Evolutionary conservation across 2,797 vertebrate species (phyloP).

Genomic region (Chaenodraco wilsoni): DNA sequence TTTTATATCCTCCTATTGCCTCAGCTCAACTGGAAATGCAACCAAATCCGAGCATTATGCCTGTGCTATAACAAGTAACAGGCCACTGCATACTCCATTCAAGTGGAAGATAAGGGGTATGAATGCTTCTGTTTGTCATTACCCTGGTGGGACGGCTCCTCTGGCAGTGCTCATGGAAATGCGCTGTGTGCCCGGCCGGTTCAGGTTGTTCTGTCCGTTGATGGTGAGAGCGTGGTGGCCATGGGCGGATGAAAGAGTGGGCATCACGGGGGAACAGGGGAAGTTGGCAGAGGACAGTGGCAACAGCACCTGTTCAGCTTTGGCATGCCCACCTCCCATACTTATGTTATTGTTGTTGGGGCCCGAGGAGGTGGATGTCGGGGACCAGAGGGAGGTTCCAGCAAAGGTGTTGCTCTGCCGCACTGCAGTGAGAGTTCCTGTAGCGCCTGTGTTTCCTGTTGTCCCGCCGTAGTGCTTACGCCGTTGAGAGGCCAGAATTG

Average conservation of each 20-base stretch:
- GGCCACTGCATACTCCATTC: constrained; percentile 16
- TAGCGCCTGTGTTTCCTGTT: constrained; percentile 41
- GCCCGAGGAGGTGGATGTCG: constrained; percentile 74
- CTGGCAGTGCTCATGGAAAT: constrained; percentile 84
- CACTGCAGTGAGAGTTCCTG: constrained; percentile 77
- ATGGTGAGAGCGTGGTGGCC: constrained; percentile 83
- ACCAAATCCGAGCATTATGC: constrained; percentile 32
- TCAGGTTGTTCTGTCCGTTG: constrained; percentile 95
- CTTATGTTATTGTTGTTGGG: constrained; percentile 81
- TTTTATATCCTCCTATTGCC: constrained; percentile 41
- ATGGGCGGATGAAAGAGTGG: constrained; percentile 74
- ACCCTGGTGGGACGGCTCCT: constrained; percentile 92
- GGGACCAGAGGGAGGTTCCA: constrained; percentile 87
- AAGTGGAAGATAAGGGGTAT: constrained; percentile 26
- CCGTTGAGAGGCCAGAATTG: constrained; percentile 92
- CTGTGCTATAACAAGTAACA: neutral
- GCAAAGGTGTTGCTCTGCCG: constrained; percentile 92
- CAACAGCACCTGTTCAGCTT: constrained; percentile 82
- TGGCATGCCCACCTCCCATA: constrained; percentile 75
- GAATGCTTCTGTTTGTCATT: constrained; percentile 65
- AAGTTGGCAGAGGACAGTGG: constrained; percentile 78
- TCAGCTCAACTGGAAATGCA: constrained; percentile 43
- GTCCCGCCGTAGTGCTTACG: constrained; percentile 84
- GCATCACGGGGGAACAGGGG: constrained; percentile 80
- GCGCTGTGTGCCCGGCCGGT: constrained; percentile 91